Conservation (phyloP, 92 coral and sea anemone genomes). For the Phenganax stokvisi region DNA sequence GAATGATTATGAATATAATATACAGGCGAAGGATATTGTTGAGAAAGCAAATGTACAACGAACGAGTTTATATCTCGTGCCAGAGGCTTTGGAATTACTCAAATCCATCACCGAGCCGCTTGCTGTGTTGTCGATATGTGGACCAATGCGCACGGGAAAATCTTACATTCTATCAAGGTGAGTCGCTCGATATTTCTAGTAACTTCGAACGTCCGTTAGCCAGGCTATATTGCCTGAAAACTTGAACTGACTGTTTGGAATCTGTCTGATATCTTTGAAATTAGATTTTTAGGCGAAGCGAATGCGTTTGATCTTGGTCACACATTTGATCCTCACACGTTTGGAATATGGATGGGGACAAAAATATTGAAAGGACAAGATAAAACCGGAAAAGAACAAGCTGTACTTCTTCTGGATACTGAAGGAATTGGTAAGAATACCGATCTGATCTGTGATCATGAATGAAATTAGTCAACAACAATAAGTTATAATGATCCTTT, state of each 20-base stretch:
- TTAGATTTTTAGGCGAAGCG: constrained; percentile 21
- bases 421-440: constrained; percentile 31
- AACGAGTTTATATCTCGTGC: constrained; percentile 28
- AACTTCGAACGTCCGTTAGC: neutral
- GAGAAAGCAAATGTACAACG: constrained; percentile 19
- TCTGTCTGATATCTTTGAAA: neutral
- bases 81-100: constrained; percentile 34
- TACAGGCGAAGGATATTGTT: constrained; percentile 1
- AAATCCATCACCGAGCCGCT: constrained; percentile 5
- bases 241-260: neutral
- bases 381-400: constrained; percentile 29
- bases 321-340: constrained; percentile 33
- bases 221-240: neutral
- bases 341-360: constrained; percentile 41
- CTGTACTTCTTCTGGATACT: constrained; percentile 25
- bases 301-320: constrained; percentile 38
- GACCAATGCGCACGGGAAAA: constrained; percentile 41
- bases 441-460: too few species aligned
- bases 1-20: constrained; percentile 31
- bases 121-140: constrained; percentile 36
- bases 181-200: neutral
- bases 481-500: neutral
- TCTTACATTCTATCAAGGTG: constrained; percentile 37
- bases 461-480: too few species aligned
- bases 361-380: constrained; percentile 20